Evolutionary conservation across 2,113 vertebrate genomes (phyloP).

Genomic region (Triplophysa tibetana): DNA sequence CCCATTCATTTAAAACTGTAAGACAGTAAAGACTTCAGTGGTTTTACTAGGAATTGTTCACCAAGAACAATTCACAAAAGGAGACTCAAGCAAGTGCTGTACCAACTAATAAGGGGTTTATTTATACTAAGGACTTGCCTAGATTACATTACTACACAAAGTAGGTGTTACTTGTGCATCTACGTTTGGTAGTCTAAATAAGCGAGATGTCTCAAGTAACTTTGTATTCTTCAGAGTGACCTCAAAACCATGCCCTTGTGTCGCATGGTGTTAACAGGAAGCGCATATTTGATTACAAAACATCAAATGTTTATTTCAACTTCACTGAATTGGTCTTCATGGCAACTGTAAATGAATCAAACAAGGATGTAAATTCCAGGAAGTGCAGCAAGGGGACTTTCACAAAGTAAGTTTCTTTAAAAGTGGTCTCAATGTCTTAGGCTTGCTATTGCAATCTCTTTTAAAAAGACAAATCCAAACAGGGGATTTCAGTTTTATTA

Average conservation of each 20-base stretch:
- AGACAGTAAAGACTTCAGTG: no score
- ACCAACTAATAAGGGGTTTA: no score
- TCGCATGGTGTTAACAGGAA: not conserved
- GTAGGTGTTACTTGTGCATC: no score
- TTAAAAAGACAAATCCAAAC: not conserved
- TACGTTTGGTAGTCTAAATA: no score
- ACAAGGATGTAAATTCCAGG: not conserved
- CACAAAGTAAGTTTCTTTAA: not conserved
- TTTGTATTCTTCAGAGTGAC: not conserved
- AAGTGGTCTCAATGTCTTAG: not conserved
- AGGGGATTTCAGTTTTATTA: not conserved
- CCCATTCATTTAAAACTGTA: no score
- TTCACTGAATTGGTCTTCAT: not conserved
- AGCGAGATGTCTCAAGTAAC: no score
- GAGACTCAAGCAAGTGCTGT: no score
- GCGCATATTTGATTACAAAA: not conserved
- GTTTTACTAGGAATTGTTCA: not conserved
- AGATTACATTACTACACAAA: no score
- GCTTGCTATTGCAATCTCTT: not conserved
- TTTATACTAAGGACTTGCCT: no score
- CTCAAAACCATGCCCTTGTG: not conserved
- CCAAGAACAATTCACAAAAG: no score
- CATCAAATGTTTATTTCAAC: not conserved
- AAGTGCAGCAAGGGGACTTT: not conserved
- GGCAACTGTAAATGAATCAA: conserved; percentile 5